Percentiles rank a stretch among this genome's conserved stretches.
These are phyloP conservation scores for Drosophila subsilvestris DNA, from an alignment of 2,888 invertebrate genomes.

Conservation along the genomic window DNA sequence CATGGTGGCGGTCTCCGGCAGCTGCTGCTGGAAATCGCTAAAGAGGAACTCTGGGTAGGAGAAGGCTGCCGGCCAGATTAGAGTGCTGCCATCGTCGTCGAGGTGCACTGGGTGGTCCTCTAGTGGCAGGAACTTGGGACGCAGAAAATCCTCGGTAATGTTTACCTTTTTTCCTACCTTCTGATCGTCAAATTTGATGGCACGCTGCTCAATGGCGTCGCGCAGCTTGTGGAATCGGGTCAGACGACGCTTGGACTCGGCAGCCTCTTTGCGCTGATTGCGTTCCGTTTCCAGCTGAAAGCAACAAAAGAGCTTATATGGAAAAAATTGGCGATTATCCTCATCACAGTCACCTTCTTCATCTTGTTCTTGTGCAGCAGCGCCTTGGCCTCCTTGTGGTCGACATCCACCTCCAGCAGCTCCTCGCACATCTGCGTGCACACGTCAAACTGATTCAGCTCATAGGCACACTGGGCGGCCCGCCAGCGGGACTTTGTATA, in stretches of 20 bases:
- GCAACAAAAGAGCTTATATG: not conserved
- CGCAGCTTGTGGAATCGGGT: conserved; percentile 84
- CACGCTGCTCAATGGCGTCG: conserved; percentile 84
- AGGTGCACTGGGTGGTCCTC: conserved; percentile 88
- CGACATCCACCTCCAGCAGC: conserved; percentile 86
- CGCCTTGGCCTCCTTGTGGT: conserved; percentile 86
- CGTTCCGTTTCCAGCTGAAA: conserved; percentile 74
- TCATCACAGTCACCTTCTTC: conserved; percentile 72
- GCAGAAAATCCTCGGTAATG: conserved; percentile 85
- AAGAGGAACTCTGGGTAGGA: conserved; percentile 94
- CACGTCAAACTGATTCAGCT: conserved; percentile 88
- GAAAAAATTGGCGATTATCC: not conserved
- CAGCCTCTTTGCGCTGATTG: conserved; percentile 81
- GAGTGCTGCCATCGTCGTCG: conserved; percentile 84
- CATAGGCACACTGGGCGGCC: conserved; percentile 90
- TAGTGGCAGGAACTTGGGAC: conserved; percentile 88
- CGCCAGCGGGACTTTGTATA: conserved; percentile 91
- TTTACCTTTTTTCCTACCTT: conserved; percentile 81
- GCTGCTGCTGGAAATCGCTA: conserved; percentile 93
- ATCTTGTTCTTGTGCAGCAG: conserved; percentile 86
- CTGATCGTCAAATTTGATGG: conserved; percentile 86
- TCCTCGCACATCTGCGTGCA: conserved; percentile 90
- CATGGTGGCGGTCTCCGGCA: conserved; percentile 90
- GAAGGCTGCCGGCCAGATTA: conserved; percentile 95
- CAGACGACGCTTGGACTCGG: conserved; percentile 84